Base-by-base conservation (phyloP, 2,113 vertebrate genomes). In the Pycnonotus jocosus region DNA sequence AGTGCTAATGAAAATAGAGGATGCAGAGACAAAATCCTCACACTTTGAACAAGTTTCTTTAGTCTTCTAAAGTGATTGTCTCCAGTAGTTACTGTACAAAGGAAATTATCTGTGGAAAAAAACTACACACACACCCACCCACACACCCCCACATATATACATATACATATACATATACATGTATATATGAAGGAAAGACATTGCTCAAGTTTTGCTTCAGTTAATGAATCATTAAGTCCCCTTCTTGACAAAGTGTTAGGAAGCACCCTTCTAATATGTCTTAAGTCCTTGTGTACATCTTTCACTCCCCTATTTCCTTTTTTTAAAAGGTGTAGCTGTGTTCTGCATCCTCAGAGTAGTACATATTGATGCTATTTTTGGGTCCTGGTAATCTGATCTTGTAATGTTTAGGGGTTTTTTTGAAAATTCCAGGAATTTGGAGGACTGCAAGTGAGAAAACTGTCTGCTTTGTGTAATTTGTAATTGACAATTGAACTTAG, bases 141-240 rank as follows among this genome's bases (percentile, higher is more conserved):
- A 8, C 4, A 15, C 5, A 12, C 11, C 31, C 5, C 19, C 28
- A 42, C 11, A 61, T 28, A 47, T 23, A 27, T 4, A 30, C 4
- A 12, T 5, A 17, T 4, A 42, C 0, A 24, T 12, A 10, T 7
- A 64, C 1, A 38, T 6, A 44, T 1, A 27, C 2, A 17, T 10
- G 4, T 3, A 30, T 4, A 19, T 4, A 62, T 2, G 4, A 66
- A 86, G 27, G 6, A 71, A 89, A 83, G 24, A 31, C 6, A 40
- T 71, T 40, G n/a, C 1, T 58, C 9, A 42, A 19, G 9, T 72
- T 88, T 80, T 86, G 35, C 37, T 93, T 80, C 22, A 54, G 6
- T 54, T 71, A 44, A 61, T 31, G 33, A 61, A 65, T 44, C 17
- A 27, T 31, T 58, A 72, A 57, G 24, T 38, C 9, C 11, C 6